Evolutionary conservation across 2,888 invertebrate species (phyloP), one percentile per base, ranked within the genome.

Genomic region (Anodontia alba): DNA sequence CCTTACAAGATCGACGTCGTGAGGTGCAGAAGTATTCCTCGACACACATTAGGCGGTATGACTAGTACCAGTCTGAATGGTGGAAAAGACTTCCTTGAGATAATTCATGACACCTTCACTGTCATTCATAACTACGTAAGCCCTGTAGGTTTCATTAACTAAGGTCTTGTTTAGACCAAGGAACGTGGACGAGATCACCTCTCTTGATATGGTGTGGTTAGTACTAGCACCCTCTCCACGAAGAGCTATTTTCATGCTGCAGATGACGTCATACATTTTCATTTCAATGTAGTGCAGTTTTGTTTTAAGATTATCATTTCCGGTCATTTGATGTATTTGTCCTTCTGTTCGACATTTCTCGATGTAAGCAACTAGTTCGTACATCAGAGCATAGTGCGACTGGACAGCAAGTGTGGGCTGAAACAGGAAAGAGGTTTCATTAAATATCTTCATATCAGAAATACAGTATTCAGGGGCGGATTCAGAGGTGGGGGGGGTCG

Each of bases 211-310:
- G 3, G 15, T 33, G 29, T 62, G 31, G 20, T 62, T 33, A 5
- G 62, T 33, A 33, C 23, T 23, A 2, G 62, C 33, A 3, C 62
- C 62, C 33, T 62, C 62, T 10, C 62, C 62, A 1, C 62, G 62
- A 1, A 62, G 33, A 62, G 62, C 62, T 17, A 62, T 62, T 33
- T 62, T 62, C 33, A 62, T 33, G 23, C 62, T 62, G 33, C 62
- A 62, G 62, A 62, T 62, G 10, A 62, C n/a, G n/a, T 62, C 62
- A 33, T 62, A 62, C 62, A 62, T 33, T 23, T 62, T 62, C 23
- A 7, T 29, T 29, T 62, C 23, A 31, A 62, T 33, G 23, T 33
- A 10, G 5, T 62, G 31, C 7, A 62, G 62, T 17, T 62, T 31
- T 3, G 12, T 17, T 20, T 20, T 62, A 15, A 62, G 33, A 8